Evolutionary conservation across 2,888 invertebrate genomes (phyloP), one percentile per base, ranked within the genome.

Genomic region (Scaptomyza flava): DNA sequence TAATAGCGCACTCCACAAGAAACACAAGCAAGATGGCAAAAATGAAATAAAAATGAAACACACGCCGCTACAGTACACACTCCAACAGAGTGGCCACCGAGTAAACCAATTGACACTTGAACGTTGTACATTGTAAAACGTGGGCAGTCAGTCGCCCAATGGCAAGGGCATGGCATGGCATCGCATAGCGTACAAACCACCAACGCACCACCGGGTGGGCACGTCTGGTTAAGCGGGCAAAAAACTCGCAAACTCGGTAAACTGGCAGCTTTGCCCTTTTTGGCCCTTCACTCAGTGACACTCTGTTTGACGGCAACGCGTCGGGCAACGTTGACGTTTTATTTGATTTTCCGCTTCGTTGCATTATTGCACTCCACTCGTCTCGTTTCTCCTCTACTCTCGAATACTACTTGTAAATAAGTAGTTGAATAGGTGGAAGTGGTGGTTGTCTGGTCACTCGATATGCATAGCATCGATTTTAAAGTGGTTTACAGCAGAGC

Each of bases 321-420:
- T 56, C 66, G 66, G 67, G 53, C 43, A 60, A 69, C 74, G 81
- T 74, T 88, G 81, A 83, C 84, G 87, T 84, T 84, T 87, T 84
- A 88, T 88, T 89, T 89, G 89, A 88, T 88, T 88, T 88, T 85
- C 81, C 85, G 89, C 87, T 78, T 81, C 71, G 85, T 51, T 87
- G 87, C 77, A 65, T 73, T 79, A 80, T 59, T 75, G 69, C 81
- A 73, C 81, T 81, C 82, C 81, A 73, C 81, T 81, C 82, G 73
- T 65, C 60, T 50, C 27, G 27, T 27, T 27, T 27, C 6, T 5
- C 27, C 48, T 50, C 9, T n/a, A n/a, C n/a, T 7, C 38, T 41
- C 7, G 7, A 14, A n/a, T 14, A 14, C 38, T 38, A 14, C 42
- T 45, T 20, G 52, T 27, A 20, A 56, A 48, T 56, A 48, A 52